These are phyloP conservation scores for Brienomyrus brachyistius DNA, from an alignment of 2,113 vertebrate genomes.

Conservation along the genomic window DNA sequence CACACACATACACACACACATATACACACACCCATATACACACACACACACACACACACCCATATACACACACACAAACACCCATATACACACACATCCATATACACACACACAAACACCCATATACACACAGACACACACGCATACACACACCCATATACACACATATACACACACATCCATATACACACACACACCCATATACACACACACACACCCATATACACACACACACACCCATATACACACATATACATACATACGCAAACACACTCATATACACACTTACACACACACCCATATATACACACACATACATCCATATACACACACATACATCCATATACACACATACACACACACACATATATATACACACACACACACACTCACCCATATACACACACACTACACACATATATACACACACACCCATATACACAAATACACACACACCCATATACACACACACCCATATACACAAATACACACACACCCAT, in stretches of 20 bases:
- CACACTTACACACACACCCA: too few species aligned
- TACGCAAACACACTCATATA: too few species aligned
- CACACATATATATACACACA: too few species aligned
- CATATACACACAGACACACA: not conserved
- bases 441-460: not conserved
- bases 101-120: not conserved
- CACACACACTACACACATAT: not conserved
- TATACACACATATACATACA: too few species aligned
- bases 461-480: conserved; percentile 14
- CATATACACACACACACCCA: too few species aligned
- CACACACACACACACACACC: not conserved
- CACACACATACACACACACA: not conserved
- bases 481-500: not conserved
- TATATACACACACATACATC: too few species aligned
- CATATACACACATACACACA: too few species aligned
- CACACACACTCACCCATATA: too few species aligned
- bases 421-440: conserved; percentile 16
- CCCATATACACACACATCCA: conserved; percentile 14
- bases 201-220: not conserved
- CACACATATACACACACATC: not conserved
- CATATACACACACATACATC: too few species aligned
- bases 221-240: not conserved
- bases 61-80: conserved; percentile 18
- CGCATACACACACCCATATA: conserved; percentile 12
- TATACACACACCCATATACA: not conserved